These are phyloP conservation scores for Laticauda colubrina DNA, from an alignment of 2,113 vertebrate genomes.

Conservation along the genomic window DNA sequence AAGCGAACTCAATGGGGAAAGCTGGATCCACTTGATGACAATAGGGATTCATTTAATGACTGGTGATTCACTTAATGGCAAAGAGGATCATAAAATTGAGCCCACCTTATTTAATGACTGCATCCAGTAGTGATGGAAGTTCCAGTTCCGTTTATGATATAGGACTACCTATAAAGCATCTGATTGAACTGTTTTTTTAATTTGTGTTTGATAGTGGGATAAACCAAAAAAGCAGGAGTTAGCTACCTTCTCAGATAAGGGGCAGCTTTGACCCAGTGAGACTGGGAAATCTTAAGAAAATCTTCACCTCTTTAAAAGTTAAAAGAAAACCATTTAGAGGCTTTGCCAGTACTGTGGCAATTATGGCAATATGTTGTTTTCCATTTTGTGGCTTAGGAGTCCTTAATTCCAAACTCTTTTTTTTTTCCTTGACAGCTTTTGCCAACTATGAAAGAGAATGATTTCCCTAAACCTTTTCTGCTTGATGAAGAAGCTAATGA, in stretches of 20 bases:
- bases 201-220: background rate
- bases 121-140: no score
- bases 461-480: background rate
- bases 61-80: no score
- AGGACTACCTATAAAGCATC: background rate
- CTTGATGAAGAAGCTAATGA: background rate
- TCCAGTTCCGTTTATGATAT: no score
- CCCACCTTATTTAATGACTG: background rate
- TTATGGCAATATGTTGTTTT: background rate
- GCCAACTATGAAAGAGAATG: conserved; percentile 5
- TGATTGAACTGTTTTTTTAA: background rate
- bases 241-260: background rate
- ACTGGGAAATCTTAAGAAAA: background rate
- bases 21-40: no score
- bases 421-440: background rate
- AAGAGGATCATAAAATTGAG: no score
- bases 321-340: background rate
- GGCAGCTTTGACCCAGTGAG: background rate
- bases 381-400: background rate
- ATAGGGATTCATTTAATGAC: no score
- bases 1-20: background rate
- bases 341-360: background rate
- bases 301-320: background rate
- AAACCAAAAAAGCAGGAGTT: background rate
- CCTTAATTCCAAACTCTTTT: background rate